Conservation (phyloP, 2,888 invertebrate species). For the Blera fallax region DNA sequence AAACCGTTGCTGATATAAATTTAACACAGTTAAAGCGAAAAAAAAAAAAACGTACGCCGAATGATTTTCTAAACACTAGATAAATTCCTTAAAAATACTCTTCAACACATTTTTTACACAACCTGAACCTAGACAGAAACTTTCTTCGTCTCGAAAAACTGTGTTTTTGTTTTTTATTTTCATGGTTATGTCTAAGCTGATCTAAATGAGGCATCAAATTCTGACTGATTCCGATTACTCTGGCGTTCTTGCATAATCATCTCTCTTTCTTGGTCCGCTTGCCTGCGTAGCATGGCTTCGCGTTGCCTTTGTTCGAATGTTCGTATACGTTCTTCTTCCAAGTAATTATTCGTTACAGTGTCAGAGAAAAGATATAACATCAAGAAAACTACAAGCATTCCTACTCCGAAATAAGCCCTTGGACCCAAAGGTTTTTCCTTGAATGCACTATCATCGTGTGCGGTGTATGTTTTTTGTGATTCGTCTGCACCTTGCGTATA, state of each 20-base stretch:
- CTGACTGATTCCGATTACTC: background rate
- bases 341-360: background rate
- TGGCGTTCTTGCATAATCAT: slow-evolving; percentile 34
- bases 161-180: background rate
- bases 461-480: slow-evolving; percentile 56
- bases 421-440: slow-evolving; percentile 39
- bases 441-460: slow-evolving; percentile 53
- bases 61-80: too few species aligned
- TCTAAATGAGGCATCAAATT: slow-evolving; percentile 33
- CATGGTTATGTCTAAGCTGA: slow-evolving; percentile 29
- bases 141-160: too few species aligned
- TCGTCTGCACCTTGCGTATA: slow-evolving; percentile 71
- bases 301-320: slow-evolving; percentile 30
- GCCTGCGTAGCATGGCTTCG: background rate
- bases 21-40: too few species aligned
- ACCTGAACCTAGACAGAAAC: too few species aligned
- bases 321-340: slow-evolving; percentile 42
- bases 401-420: slow-evolving; percentile 49
- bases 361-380: slow-evolving; percentile 12
- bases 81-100: too few species aligned
- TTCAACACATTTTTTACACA: too few species aligned
- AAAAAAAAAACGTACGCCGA: too few species aligned
- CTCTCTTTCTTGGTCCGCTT: slow-evolving; percentile 31
- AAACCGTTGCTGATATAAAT: too few species aligned
- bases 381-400: slow-evolving; percentile 41